phyloP scores from a whole-genome alignment of 2,888 invertebrate genomes.

The Gymnocheta viridis region DNA sequence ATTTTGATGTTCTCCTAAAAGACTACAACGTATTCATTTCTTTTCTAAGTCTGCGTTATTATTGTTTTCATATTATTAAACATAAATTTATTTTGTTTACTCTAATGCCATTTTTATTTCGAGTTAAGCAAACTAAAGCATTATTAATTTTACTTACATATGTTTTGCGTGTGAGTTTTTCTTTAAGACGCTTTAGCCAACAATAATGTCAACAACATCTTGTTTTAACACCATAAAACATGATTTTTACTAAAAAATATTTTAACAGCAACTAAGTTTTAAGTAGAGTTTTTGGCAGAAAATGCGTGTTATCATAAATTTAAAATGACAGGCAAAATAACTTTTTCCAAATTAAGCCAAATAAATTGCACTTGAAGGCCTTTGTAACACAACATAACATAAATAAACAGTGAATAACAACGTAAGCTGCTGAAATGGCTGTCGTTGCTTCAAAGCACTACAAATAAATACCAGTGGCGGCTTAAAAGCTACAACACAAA shows the following conservation, averaged over 20 bases:
- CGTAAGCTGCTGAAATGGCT: background rate
- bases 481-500: conserved; percentile 6
- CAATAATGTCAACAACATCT: conserved; percentile 68
- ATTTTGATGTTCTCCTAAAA: no score
- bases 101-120: conserved; percentile 2
- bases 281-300: conserved; percentile 10
- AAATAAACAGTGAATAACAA: conserved; percentile 14
- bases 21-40: no score
- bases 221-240: conserved; percentile 70
- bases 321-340: conserved; percentile 68
- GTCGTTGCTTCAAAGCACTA: background rate
- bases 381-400: conserved; percentile 30
- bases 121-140: background rate
- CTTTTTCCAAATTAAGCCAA: conserved; percentile 69
- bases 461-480: conserved; percentile 33
- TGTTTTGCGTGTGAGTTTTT: conserved; percentile 28
- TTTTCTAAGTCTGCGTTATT: background rate
- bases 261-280: conserved; percentile 32
- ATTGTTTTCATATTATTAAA: no score
- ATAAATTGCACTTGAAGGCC: conserved; percentile 68
- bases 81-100: conserved; percentile 4
- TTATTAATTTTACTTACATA: conserved; percentile 22
- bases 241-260: conserved; percentile 48
- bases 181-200: conserved; percentile 16
- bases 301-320: conserved; percentile 68